Conservation (phyloP, 2,888 invertebrate species). For the Ophioninae sp. region DNA sequence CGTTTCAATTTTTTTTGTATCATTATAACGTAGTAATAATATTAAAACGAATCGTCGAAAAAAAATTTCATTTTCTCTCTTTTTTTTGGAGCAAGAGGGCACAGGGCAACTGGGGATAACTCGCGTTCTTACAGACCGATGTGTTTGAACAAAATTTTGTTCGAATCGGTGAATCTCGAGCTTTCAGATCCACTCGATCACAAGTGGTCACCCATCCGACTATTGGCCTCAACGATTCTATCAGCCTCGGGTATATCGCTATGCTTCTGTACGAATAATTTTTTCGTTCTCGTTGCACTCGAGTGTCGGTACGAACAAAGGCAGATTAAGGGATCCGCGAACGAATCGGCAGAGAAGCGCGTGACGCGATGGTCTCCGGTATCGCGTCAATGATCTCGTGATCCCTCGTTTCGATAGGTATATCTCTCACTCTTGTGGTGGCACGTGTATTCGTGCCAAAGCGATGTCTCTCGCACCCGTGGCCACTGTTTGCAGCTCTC, state of each 20-base stretch:
- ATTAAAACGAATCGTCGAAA: too few species aligned
- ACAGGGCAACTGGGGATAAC: too few species aligned
- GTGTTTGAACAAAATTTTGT: background rate
- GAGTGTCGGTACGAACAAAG: background rate
- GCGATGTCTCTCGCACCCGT: constrained; percentile 33
- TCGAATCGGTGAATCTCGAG: background rate
- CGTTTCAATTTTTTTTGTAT: too few species aligned
- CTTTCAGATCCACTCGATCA: background rate
- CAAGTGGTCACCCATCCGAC: background rate
- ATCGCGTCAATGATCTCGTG: constrained; percentile 29
- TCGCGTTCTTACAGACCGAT: too few species aligned
- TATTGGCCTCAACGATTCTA: background rate
- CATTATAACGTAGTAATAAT: too few species aligned
- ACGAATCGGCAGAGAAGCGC: constrained; percentile 6
- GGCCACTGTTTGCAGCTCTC: constrained; percentile 25
- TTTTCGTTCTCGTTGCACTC: background rate
- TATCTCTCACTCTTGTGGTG: background rate
- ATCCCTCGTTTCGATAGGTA: background rate
- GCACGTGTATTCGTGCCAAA: constrained; percentile 35
- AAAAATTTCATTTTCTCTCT: too few species aligned
- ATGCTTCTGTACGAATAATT: background rate
- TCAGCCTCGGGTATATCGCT: too few species aligned
- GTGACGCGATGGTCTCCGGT: constrained; percentile 4
- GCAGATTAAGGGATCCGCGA: background rate
- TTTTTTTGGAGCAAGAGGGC: too few species aligned